phyloP scores from a whole-genome alignment of 2,113 vertebrate species.

The Pelobates fuscus region DNA sequence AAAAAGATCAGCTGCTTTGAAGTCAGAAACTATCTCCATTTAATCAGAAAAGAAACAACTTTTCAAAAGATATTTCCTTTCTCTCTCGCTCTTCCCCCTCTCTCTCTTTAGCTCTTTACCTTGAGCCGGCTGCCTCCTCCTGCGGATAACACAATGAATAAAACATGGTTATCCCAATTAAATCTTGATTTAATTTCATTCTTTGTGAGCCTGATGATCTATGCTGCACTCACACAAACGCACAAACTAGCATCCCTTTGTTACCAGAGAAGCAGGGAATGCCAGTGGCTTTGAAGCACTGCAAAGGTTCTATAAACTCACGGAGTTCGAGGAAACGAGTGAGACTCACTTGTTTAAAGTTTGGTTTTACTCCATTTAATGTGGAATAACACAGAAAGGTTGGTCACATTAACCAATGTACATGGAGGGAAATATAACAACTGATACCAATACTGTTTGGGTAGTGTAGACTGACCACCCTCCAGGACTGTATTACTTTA shows the following conservation, averaged over 20 bases:
- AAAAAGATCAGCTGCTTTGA: conserved; percentile 74
- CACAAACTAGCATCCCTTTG: conserved; percentile 78
- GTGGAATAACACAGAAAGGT: too few species aligned
- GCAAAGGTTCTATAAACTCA: too few species aligned
- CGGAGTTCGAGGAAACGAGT: too few species aligned
- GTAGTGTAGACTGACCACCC: too few species aligned
- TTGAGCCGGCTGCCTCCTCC: conserved; percentile 76
- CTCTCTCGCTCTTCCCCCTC: conserved; percentile 31
- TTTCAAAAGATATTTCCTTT: conserved; percentile 71
- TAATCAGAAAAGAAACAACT: conserved; percentile 81
- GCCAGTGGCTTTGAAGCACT: conserved; percentile 60
- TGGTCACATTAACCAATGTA: too few species aligned
- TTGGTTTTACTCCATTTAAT: too few species aligned
- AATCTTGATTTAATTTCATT: conserved; percentile 84
- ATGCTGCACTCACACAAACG: conserved; percentile 75
- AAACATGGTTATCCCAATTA: conserved; percentile 88
- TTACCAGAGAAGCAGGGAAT: conserved; percentile 71
- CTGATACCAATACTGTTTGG: too few species aligned
- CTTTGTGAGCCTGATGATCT: conserved; percentile 88
- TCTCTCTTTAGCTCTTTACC: conserved; percentile 65
- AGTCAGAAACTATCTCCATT: conserved; percentile 76
- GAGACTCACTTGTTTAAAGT: too few species aligned
- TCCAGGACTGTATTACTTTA: too few species aligned
- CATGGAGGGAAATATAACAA: too few species aligned
- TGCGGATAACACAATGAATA: conserved; percentile 81